Evolutionary conservation across 1,140 invertebrate genomes (phyloP).

Genomic region (Brachionus rubens): DNA sequence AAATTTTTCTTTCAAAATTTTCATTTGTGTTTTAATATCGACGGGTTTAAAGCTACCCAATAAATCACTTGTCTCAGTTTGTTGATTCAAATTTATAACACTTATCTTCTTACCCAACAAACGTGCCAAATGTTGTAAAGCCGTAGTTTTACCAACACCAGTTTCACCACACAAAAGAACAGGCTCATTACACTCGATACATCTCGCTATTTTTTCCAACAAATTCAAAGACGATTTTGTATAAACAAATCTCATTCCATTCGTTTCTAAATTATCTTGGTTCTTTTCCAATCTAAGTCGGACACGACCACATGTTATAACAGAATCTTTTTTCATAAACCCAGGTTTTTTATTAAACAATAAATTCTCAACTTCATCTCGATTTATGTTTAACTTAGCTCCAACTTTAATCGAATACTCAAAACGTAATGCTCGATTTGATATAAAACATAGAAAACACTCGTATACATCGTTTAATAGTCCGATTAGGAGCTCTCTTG

Average conservation of each 20-base stretch:
- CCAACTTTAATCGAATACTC: neutral
- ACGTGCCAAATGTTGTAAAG: slow-evolving; percentile 20
- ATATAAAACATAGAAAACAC: slow-evolving; percentile 16
- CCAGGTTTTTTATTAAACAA: slow-evolving; percentile 14
- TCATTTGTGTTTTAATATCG: slow-evolving; percentile 47
- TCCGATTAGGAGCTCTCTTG: neutral
- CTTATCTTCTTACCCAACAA: slow-evolving; percentile 68
- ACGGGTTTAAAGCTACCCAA: slow-evolving; percentile 72
- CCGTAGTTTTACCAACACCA: slow-evolving; percentile 85
- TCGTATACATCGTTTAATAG: slow-evolving; percentile 29
- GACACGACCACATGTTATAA: slow-evolving; percentile 4
- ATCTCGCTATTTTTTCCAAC: slow-evolving; percentile 34
- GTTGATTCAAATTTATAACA: slow-evolving; percentile 99
- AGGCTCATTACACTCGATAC: slow-evolving; percentile 83
- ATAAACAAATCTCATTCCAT: slow-evolving; percentile 2
- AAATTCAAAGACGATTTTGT: neutral
- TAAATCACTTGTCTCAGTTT: slow-evolving; percentile 91
- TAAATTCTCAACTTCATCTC: slow-evolving; percentile 1
- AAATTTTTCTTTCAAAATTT: slow-evolving; percentile 79
- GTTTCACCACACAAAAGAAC: slow-evolving; percentile 94
- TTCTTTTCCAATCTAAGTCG: neutral
- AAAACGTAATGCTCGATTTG: neutral
- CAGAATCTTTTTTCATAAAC: neutral
- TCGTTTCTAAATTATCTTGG: neutral
- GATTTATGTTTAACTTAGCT: slow-evolving; percentile 4